Percentiles rank a stretch among this genome's conserved stretches.
These are phyloP conservation scores for Panthera uncia DNA, from an alignment of 2,113 vertebrate species.

Conservation along the genomic window DNA sequence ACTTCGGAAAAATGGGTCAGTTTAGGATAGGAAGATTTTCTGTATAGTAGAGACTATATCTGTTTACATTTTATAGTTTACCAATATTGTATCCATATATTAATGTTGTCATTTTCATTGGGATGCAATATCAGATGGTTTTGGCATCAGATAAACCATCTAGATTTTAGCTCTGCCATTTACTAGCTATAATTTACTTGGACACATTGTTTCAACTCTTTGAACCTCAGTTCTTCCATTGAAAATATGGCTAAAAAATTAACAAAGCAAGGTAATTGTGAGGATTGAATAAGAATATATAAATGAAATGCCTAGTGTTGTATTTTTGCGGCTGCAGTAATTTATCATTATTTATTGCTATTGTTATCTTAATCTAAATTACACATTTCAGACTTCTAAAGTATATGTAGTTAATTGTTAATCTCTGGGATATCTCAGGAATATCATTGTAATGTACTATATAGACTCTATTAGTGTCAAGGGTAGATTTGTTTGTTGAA, in stretches of 20 bases:
- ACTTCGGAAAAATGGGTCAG: neutral
- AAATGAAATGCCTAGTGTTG: neutral
- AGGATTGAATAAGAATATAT: neutral
- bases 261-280: neutral
- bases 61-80: neutral
- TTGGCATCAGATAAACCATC: neutral
- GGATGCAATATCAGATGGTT: neutral
- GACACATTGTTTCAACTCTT: neutral
- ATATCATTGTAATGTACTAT: neutral
- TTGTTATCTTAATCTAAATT: neutral
- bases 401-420: neutral
- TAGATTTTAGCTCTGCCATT: slow-evolving; percentile 8
- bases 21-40: slow-evolving; percentile 25
- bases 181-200: neutral
- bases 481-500: neutral
- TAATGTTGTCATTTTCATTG: slow-evolving; percentile 23
- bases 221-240: neutral
- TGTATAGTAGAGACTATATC: neutral
- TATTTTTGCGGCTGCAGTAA: neutral
- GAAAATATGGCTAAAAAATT: neutral
- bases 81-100: neutral
- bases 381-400: neutral
- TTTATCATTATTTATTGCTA: neutral
- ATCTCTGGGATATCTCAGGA: neutral
- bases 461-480: neutral